Evolutionary conservation across 1,140 invertebrate species (phyloP), one percentile per base, ranked within the genome.

Genomic region (Eubasilissa regina): DNA sequence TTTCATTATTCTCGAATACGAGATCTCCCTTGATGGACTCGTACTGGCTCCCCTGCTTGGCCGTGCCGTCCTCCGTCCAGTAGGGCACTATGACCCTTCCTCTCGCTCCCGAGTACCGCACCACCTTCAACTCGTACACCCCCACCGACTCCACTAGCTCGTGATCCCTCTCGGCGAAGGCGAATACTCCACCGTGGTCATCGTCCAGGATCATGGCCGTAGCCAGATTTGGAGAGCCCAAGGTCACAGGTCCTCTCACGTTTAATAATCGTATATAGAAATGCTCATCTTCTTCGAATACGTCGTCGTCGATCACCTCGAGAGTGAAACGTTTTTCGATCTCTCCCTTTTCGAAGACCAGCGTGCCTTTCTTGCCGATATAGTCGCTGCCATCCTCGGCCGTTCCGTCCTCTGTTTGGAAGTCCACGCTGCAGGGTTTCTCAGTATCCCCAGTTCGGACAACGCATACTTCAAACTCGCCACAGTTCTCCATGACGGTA

Each of bases 211-310:
- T 99, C 92, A 99, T 97, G 3, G 99, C 96, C 0, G 98, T 99
- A n/a, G 97, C 97, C 15, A 96, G 90, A 72, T 93, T 94, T 3
- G 97, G 97, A 45, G 94, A 94, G 0, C 92, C 92, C 43, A 99
- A 89, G 84, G 93, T 90, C 9, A 92, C 91, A 35, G 91, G 89
- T 19, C 93, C 91, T 80, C 91, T 90, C 8, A 92, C 89, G 85
- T 93, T 90, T 83, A 87, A 90, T 73, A 94, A 83, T 70, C 96
- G 93, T 6, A 99, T 93, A 88, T 97, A 99, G 88, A 99, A 99
- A 87, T 99, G 97, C 90, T 99, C 98, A 87, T 99, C 98, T 86
- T 99, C 97, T 88, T 99, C 98, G 87, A 99, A 99, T 0, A 99
- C 94, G 78, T 99, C 98, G 86, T 99, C 98, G 85, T 99, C 98